Evolutionary conservation across 2,888 invertebrate species (phyloP), one percentile per base, ranked within the genome.

Genomic region (Agonum fuliginosum): DNA sequence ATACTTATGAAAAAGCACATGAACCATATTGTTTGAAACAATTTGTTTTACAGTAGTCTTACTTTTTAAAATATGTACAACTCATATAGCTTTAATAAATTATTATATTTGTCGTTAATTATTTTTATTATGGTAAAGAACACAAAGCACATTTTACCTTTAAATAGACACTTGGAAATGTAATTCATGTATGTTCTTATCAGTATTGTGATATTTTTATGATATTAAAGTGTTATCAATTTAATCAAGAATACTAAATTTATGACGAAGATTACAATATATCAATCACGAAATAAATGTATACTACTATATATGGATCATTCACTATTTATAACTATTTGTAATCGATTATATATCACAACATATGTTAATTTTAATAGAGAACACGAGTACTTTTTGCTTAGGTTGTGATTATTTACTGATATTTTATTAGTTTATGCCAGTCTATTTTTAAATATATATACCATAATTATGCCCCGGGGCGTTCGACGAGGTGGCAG

Each of bases 401-500:
- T 22, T 30, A 30, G 10, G 17, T 34, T 34, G 6, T 24, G 69
- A 69, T 67, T 69, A 67, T 51, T 46, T 43, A 74, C 43, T 58
- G 12, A 67, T 34, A 48, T 48, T 20, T 65, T 46, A 58, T 46
- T 43, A 24, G 70, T 77, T 69, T 70, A 70, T 43, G 19, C 12
- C 24, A 77, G 58, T 77, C 77, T 77, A 77, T 77, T 77, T 77
- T 70, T 77, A 77, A 77, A 77, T 54, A 58, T 51, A 76, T 54
- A 77, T 70, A 77, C 67, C 70, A 77, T 70, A 70, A 58, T 54
- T n/a, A 58, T 77, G 77, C 77, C 77, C 69, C 77, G 70, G 77
- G 77, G 77, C 77, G 70, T 54, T 58, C 77, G 77, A 77, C 77
- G 77, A 70, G 76, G 77, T 77, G 77, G 77, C 77, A 77, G 24